phyloP scores from a whole-genome alignment of 1,140 invertebrate species.

The Steinernema feltiae region DNA sequence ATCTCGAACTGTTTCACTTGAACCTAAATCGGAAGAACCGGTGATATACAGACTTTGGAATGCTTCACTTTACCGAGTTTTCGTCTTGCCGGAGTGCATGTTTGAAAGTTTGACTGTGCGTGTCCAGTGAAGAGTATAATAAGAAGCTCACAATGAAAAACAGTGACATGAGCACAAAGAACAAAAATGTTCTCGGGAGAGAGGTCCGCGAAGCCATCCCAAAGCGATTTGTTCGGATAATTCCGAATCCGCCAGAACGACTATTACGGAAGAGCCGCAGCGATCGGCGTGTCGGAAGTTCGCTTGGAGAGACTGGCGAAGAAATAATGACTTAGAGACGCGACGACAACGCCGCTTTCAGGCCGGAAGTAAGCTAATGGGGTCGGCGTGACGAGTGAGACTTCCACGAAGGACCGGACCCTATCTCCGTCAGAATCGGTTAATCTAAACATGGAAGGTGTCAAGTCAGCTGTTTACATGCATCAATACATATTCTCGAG shows the following conservation, averaged over 20 bases:
- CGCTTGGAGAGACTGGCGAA: not conserved
- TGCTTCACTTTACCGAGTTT: not conserved
- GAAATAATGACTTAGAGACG: not conserved
- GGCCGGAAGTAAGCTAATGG: not conserved
- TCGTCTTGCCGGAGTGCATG: not conserved
- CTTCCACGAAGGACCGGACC: too few relatives aligned
- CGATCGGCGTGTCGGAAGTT: not conserved
- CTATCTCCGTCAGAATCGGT: too few relatives aligned
- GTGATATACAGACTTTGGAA: not conserved
- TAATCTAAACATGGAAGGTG: too few relatives aligned
- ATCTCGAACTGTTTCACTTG: slow-evolving; percentile 1
- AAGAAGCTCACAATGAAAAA: not conserved
- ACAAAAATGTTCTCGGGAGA: not conserved
- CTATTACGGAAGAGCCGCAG: not conserved
- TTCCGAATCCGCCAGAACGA: not conserved
- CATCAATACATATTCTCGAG: too few relatives aligned
- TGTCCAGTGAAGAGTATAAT: not conserved
- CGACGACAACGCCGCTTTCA: not conserved
- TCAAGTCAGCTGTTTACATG: too few relatives aligned
- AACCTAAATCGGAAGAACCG: not conserved
- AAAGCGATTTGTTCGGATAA: not conserved
- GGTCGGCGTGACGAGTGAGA: too few relatives aligned
- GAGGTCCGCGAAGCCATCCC: not conserved
- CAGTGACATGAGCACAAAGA: not conserved
- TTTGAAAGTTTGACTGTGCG: not conserved